Evolutionary conservation across 2,888 invertebrate species (phyloP).

Genomic region (Drymonia ruficornis): DNA sequence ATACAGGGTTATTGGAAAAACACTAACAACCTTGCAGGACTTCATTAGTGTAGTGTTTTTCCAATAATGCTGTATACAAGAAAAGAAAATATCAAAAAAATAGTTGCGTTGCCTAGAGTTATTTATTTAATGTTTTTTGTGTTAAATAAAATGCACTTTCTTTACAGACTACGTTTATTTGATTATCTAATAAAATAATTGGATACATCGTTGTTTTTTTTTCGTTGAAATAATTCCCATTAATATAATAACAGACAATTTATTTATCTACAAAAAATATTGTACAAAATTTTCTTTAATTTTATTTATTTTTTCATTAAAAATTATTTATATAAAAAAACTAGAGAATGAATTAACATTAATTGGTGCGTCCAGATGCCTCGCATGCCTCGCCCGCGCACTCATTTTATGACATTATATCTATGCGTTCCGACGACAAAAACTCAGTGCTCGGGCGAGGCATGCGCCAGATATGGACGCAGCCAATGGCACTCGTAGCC

Average conservation of each 20-base stretch:
- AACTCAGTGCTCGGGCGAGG: too few species aligned
- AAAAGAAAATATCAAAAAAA: too few species aligned
- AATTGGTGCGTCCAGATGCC: too few species aligned
- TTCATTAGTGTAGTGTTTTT: too few species aligned
- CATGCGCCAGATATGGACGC: too few species aligned
- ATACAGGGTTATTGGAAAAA: too few species aligned
- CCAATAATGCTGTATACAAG: too few species aligned
- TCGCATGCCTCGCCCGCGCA: too few species aligned
- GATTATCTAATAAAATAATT: conserved; percentile 39
- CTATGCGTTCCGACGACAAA: too few species aligned
- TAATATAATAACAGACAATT: conserved; percentile 20
- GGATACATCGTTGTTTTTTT: conserved; percentile 46
- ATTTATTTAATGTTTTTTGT: not conserved
- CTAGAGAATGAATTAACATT: conserved; percentile 62
- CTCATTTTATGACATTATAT: too few species aligned
- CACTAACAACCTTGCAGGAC: too few species aligned
- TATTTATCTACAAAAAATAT: conserved; percentile 39
- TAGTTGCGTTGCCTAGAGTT: too few species aligned
- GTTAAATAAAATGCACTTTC: conserved; percentile 10
- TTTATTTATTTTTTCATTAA: conserved; percentile 22
- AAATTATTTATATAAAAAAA: conserved; percentile 45
- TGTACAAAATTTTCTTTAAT: conserved; percentile 33
- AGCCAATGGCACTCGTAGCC: conserved; percentile 84
- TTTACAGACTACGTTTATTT: conserved; percentile 39
- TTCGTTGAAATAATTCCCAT: conserved; percentile 39